Evolutionary conservation across 2,113 vertebrate species (phyloP), one percentile per base, ranked within the genome.

Genomic region (Piaya cayana): DNA sequence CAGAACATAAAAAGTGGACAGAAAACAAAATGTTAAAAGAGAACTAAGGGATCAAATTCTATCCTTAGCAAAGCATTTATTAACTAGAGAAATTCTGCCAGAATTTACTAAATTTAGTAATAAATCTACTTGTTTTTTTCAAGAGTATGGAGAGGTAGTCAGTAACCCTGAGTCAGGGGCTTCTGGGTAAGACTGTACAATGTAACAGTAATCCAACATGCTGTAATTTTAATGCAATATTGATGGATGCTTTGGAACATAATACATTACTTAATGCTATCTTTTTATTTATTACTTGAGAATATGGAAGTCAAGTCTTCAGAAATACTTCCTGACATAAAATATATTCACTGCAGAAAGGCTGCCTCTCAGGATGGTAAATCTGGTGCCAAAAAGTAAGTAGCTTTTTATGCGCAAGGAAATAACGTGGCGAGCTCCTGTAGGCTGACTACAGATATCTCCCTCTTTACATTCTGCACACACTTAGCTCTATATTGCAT

Each of bases 381-480:
- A 76, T 36, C 27, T 23, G 20, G 39, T 67, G 43, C 37, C 72
- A 90, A 67, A 90, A 88, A 59, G 70, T 11, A 60, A 71, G 29
- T 64, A 49, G 76, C 50, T 59, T 86, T 45, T 25, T 75, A 34
- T 52, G 20, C 25, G 60, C 27, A 15, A 22, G 42, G 76, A 80
- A 81, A 34, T 47, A 70, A 63, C 0, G 11, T 25, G 39, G 52
- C 71, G 65, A 62, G 34, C 26, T 71, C 70, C 47, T 53, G 42
- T 18, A 26, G 63, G 53, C 82, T 92, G 90, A 39, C 43, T 42
- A 4, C 58, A 69, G 78, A 36, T 47, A 63, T 32, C 30, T 71
- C 71, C 87, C 84, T 77, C 84, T 87, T 80, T 59, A 69, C 87
- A 91, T 82, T 93, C 82, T 43, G 67, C 53, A 60, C 62, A 59